These are phyloP conservation scores for Thymelicus acteon DNA, from an alignment of 2,888 invertebrate species.

Conservation along the genomic window DNA sequence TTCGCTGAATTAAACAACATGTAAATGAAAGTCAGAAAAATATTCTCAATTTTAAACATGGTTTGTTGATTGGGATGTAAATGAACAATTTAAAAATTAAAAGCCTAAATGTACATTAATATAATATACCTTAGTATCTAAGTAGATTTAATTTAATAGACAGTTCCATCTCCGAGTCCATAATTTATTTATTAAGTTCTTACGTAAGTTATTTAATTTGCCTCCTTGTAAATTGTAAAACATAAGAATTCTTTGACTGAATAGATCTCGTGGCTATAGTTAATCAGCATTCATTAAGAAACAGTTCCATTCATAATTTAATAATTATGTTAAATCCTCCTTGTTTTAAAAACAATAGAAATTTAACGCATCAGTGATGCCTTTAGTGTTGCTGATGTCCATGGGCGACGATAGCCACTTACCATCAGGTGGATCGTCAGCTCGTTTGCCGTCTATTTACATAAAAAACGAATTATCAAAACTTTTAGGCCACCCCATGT, in stretches of 20 bases:
- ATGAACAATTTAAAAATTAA: not conserved
- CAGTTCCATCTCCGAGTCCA: constrained; percentile 5
- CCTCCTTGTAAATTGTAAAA: not conserved
- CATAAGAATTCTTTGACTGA: constrained; percentile 3
- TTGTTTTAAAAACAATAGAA: no score
- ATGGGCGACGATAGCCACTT: no score
- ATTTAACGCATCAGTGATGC: no score
- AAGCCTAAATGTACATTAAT: no score
- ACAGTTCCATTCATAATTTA: not conserved
- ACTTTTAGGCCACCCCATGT: no score
- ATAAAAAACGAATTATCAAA: no score
- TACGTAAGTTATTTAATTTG: not conserved
- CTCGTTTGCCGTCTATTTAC: no score
- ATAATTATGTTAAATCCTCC: no score
- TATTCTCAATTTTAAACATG: not conserved
- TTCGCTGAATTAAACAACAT: not conserved
- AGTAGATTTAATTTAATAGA: not conserved
- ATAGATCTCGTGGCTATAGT: constrained; percentile 9
- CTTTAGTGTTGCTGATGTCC: no score
- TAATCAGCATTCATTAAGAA: not conserved
- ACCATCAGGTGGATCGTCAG: no score
- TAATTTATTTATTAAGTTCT: not conserved
- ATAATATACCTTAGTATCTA: not conserved
- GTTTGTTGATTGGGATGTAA: not conserved
- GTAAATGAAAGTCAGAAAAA: not conserved